Evolutionary conservation across 1,140 invertebrate species (phyloP), one percentile per base, ranked within the genome.

Genomic region (Aphaenogaster rudis): DNA sequence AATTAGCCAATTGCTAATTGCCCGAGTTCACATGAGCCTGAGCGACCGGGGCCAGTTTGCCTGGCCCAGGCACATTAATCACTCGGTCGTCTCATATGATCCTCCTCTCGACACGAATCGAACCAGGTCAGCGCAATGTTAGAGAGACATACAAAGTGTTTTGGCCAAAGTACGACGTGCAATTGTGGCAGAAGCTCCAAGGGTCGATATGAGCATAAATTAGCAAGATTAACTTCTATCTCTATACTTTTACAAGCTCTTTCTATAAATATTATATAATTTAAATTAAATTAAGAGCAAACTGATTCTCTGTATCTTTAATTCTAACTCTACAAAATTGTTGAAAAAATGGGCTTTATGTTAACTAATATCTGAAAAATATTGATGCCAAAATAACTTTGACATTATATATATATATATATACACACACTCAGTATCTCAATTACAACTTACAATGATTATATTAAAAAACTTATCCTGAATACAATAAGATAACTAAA

Each of bases 1-100:
- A 91, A 91, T 91, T 91, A 91, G 90, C 82, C 88, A 86, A 91
- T 91, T 90, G 74, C 86, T 91, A 91, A 91, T 91, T 91, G 90
- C 82, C 63, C 72, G 88, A 57, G 86, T 91, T 91, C 91, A 88
- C 91, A 90, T 77, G 82, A 72, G 45, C 52, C 21, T 9, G 39
- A 13, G 64, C 63, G 52, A 86, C 86, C 61, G 48, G 17, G 48
- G 86, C 89, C 66, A 36, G 45, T 85, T 84, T 48, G 72, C 86
- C 72, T 64, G 67, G 28, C 54, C 63, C 54, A 82, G 86, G 33
- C 33, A 52, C 76, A 80, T 91, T 87, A 91, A 88, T 86, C 52
- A 67, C 36, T 85, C 33, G 15, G 42, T 79, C 28, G 28, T 42
- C 39, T 74, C 64, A 13, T 39, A 59, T 36, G 52, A 71, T 13